Base-by-base conservation (phyloP, 2,113 vertebrate species). In the Trichomycterus rosablanca region DNA sequence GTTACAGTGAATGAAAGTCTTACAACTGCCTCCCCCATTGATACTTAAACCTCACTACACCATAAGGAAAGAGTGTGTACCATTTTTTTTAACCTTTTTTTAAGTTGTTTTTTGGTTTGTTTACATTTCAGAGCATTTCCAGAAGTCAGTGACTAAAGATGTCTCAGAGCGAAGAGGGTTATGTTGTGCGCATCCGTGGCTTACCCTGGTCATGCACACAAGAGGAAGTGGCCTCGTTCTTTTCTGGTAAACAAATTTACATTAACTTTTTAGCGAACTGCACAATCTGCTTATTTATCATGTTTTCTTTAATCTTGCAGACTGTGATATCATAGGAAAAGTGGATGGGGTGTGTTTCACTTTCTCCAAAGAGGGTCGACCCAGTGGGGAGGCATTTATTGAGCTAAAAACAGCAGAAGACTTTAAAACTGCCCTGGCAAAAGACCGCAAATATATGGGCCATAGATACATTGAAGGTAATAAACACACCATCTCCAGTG, bases 391-490 rank as follows among this genome's bases (percentile, higher is more conserved):
- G 71, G 89, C 89, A 3, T 91, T 90, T 71, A 81, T 91, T 39
- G 84, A 90, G 51, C 72, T 91, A 53, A 86, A 84, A 70, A 86
- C 84, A 0, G 70, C 84, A 0, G 89, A 89, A 2, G 88, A 89
- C 73, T 88, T 89, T 67, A 89, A 87, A 74, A 90, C 81, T 57
- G 87, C 89, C 12, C 81, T 90, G 2, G 63, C 83, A 5, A 90
- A 90, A 74, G 88, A 91, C 68, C 86, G 89, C 28, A 90, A 91
- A 82, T 89, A 90, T 65, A 90, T 91, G 89, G 89, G 89, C 16
- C 89, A 90, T 65, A 78, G 89, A 72, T 91, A 91, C 56, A 85
- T 91, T 53, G 89, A 91, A 78, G 89, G 89, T 91, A 75, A 23
- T 19, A 23, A 4, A 20, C 7, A 22, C 3, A 42, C 12, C 4